Evolutionary conservation across 2,797 vertebrate species (phyloP).

Genomic region (Diceros bicornis): DNA sequence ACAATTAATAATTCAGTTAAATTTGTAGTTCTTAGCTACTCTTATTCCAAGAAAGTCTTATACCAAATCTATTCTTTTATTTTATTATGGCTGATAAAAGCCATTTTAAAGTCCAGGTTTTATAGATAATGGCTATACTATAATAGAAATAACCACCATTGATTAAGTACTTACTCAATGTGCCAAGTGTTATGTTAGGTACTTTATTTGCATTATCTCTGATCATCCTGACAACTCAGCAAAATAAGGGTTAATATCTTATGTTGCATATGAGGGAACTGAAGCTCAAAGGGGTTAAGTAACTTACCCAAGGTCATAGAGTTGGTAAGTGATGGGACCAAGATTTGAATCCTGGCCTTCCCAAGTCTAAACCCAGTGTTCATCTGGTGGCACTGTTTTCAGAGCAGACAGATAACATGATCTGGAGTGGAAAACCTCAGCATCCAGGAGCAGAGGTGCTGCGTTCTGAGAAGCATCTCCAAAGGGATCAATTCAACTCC

Average conservation of each 20-base stretch:
- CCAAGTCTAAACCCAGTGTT: neutral
- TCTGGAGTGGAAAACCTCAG: neutral
- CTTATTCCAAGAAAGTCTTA: neutral
- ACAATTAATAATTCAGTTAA: conserved; percentile 48
- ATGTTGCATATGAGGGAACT: neutral
- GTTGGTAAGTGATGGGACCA: neutral
- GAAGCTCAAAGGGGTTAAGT: neutral
- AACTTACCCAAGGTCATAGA: neutral
- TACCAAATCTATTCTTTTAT: conserved; percentile 2
- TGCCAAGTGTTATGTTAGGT: neutral
- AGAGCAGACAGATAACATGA: neutral
- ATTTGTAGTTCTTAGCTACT: conserved; percentile 54
- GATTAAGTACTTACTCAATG: neutral
- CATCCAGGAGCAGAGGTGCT: neutral
- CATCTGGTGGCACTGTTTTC: neutral
- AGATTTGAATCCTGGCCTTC: neutral
- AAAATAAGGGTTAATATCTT: neutral
- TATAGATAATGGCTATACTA: neutral
- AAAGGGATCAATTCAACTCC: neutral
- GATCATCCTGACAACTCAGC: neutral
- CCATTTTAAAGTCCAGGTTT: neutral
- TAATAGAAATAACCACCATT: neutral
- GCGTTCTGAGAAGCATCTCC: neutral
- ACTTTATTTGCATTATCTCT: conserved; percentile 3
- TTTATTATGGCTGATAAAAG: conserved; percentile 61